Evolutionary conservation across 2,888 invertebrate species (phyloP).

Genomic region (Melolontha melolontha): DNA sequence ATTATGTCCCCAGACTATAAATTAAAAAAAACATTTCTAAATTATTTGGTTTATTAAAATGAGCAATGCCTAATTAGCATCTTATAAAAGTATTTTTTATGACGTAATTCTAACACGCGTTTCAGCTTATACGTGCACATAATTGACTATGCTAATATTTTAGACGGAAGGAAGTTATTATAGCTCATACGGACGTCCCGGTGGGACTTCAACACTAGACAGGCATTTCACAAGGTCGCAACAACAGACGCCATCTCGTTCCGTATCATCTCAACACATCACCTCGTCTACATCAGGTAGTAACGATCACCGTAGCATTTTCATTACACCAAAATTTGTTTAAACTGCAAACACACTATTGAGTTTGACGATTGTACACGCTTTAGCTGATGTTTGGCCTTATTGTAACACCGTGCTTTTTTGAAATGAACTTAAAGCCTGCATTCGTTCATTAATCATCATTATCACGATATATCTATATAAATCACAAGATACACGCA

Average conservation of each 20-base stretch:
- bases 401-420: conserved; percentile 35
- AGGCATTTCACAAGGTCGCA: conserved; percentile 71
- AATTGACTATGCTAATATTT: conserved; percentile 31
- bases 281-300: conserved; percentile 67
- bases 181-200: conserved; percentile 75
- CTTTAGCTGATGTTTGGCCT: conserved; percentile 39
- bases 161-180: conserved; percentile 64
- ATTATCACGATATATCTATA: conserved; percentile 12
- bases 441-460: conserved; percentile 20
- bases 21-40: no score
- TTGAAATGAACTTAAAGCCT: conserved; percentile 9
- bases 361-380: conserved; percentile 29
- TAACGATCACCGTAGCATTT: conserved; percentile 1
- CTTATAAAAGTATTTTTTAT: no score
- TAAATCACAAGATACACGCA: conserved; percentile 14
- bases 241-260: conserved; percentile 78
- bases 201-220: conserved; percentile 77
- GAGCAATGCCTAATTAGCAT: no score
- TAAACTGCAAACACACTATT: conserved; percentile 17
- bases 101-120: not conserved
- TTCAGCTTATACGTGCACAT: conserved; percentile 1
- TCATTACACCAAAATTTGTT: no score
- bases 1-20: no score
- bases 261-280: conserved; percentile 80
- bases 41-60: no score